A percentile compares a stretch with the other conserved stretches of the same genome.
Evolutionary conservation across 2,113 vertebrate species (phyloP).

Genomic region (Hydrolagus affinis): DNA sequence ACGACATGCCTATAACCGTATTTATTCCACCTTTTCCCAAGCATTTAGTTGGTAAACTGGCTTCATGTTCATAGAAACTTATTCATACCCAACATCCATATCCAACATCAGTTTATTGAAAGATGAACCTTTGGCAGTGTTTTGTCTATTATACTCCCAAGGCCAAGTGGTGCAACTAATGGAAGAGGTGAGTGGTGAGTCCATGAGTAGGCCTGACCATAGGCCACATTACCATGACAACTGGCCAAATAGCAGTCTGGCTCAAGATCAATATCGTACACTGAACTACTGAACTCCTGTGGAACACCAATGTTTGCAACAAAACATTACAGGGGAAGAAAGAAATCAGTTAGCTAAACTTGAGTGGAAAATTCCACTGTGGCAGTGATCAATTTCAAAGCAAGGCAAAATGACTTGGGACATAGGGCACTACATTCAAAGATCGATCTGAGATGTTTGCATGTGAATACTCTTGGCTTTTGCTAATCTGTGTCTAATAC

Average conservation of each 20-base stretch:
- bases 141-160: neutral
- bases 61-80: neutral
- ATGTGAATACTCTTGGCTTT: too few relatives aligned
- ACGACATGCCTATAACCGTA: neutral
- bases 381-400: too few relatives aligned
- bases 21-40: neutral
- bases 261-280: neutral
- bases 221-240: neutral
- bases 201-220: neutral
- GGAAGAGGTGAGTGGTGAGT: neutral
- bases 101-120: neutral
- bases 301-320: neutral
- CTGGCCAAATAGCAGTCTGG: neutral
- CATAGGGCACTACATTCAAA: too few relatives aligned
- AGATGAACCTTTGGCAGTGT: neutral
- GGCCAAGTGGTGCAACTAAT: neutral
- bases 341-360: too few relatives aligned
- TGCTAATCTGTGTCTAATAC: too few relatives aligned
- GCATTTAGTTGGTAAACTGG: neutral
- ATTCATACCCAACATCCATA: neutral
- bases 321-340: too few relatives aligned
- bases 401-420: too few relatives aligned
- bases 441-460: too few relatives aligned
- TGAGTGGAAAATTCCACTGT: too few relatives aligned
- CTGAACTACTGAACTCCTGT: neutral